phyloP scores from a whole-genome alignment of 2,797 vertebrate species.

The Schizopygopsis malacanthus region DNA sequence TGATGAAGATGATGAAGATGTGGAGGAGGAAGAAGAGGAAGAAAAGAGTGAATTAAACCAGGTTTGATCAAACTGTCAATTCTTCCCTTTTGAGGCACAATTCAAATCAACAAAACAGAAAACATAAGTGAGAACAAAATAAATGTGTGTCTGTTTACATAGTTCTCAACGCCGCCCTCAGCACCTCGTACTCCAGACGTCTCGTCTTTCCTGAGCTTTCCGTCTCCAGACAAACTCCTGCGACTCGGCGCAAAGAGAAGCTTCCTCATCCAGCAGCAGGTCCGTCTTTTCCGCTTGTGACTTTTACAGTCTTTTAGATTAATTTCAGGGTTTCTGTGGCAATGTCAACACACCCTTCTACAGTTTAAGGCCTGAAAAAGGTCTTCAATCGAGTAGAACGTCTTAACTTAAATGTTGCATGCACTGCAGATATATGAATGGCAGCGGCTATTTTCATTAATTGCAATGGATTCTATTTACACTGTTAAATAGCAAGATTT shows the following conservation, averaged over 20 bases:
- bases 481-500: too few species aligned
- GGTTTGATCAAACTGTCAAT: constrained; percentile 16
- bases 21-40: background rate
- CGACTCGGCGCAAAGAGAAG: constrained; percentile 88
- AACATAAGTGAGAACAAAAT: background rate
- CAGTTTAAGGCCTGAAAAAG: background rate
- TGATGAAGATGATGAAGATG: rapidly evolving
- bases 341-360: too few species aligned
- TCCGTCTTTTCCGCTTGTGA: constrained; percentile 58
- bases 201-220: constrained; percentile 90
- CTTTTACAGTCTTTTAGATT: background rate
- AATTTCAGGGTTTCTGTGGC: background rate
- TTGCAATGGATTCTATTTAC: too few species aligned
- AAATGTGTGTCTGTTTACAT: background rate
- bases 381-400: background rate
- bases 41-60: constrained; percentile 30
- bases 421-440: background rate
- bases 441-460: too few species aligned
- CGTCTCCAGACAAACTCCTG: constrained; percentile 92
- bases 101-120: background rate
- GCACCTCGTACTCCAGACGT: constrained; percentile 82
- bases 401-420: background rate
- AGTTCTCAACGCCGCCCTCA: constrained; percentile 82
- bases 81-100: background rate
- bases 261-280: constrained; percentile 88